Conservation (phyloP, 2,888 invertebrate genomes). For the Orthonevra nobilis region DNA sequence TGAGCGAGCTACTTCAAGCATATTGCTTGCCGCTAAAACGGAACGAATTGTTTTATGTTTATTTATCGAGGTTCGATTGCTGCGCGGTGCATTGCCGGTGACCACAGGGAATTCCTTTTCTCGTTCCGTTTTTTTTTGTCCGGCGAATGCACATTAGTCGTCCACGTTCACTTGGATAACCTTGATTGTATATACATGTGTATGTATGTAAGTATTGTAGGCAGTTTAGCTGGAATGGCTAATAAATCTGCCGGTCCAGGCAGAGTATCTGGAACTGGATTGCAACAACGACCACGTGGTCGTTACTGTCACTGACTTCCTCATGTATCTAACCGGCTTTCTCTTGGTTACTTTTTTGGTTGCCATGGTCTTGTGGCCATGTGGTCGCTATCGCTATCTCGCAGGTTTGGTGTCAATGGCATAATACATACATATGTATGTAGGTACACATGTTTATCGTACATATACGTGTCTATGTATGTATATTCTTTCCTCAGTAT, state of each 20-base stretch:
- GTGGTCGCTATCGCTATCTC: background rate
- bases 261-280: conserved; percentile 34
- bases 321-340: conserved; percentile 60
- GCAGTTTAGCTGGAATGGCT: conserved; percentile 13
- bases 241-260: conserved; percentile 7
- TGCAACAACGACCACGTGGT: conserved; percentile 62
- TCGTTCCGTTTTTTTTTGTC: too few relatives aligned
- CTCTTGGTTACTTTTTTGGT: conserved; percentile 21
- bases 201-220: too few relatives aligned
- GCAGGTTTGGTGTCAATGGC: conserved; percentile 27
- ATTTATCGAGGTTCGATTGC: conserved; percentile 32
- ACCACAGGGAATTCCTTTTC: conserved; percentile 42
- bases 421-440: too few relatives aligned
- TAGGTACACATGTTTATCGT: too few relatives aligned
- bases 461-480: conserved; percentile 24
- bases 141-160: conserved; percentile 13
- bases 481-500: conserved; percentile 44
- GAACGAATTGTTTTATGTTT: conserved; percentile 54
- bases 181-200: conserved; percentile 31
- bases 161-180: conserved; percentile 39
- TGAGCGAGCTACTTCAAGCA: too few relatives aligned
- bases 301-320: conserved; percentile 32
- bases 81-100: conserved; percentile 6
- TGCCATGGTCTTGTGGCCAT: conserved; percentile 24
- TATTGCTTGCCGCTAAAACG: conserved; percentile 56